These are phyloP conservation scores for Muscidifurax raptorellus DNA, from an alignment of 1,140 invertebrate species.

Conservation along the genomic window DNA sequence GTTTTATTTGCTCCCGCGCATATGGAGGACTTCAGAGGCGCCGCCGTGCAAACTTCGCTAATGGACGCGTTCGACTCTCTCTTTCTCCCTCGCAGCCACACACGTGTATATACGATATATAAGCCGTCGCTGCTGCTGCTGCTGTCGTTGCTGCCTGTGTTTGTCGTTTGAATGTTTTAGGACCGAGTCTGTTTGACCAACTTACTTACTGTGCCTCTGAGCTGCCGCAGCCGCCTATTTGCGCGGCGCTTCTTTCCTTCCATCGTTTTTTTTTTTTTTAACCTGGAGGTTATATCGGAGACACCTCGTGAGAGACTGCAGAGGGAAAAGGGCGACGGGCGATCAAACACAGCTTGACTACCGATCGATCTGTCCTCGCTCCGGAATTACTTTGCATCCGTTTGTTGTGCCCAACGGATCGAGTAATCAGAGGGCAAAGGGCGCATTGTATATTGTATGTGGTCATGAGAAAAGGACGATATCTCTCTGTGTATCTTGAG, in stretches of 20 bases:
- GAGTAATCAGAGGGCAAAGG: not conserved
- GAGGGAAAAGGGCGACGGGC: not conserved
- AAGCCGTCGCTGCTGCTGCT: conserved; percentile 36
- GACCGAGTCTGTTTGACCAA: conserved; percentile 70
- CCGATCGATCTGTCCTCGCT: not conserved
- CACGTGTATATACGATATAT: not conserved
- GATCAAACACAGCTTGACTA: conserved; percentile 27
- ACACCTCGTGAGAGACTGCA: not conserved
- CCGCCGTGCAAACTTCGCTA: conserved; percentile 75
- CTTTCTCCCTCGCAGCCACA: conserved; percentile 36
- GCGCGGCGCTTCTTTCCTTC: conserved; percentile 46
- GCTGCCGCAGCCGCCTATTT: conserved; percentile 64
- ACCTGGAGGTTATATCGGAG: conserved; percentile 1
- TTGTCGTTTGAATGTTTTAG: conserved; percentile 75
- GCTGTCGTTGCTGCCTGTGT: conserved; percentile 62
- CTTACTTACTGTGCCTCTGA: conserved; percentile 73
- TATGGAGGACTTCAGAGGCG: conserved; percentile 68
- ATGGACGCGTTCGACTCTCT: conserved; percentile 64
- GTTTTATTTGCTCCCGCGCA: conserved; percentile 33
- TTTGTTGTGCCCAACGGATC: not conserved
- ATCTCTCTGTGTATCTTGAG: not conserved
- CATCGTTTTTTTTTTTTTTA: conserved; percentile 12
- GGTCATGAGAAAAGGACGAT: conserved; percentile 1
- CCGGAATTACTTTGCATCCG: not conserved
- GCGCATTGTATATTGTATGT: too few species aligned